A percentile compares a stretch with the other conserved stretches of the same genome.
Evolutionary conservation across 2,113 vertebrate species (phyloP).

Genomic region (Oreamnos americanus): DNA sequence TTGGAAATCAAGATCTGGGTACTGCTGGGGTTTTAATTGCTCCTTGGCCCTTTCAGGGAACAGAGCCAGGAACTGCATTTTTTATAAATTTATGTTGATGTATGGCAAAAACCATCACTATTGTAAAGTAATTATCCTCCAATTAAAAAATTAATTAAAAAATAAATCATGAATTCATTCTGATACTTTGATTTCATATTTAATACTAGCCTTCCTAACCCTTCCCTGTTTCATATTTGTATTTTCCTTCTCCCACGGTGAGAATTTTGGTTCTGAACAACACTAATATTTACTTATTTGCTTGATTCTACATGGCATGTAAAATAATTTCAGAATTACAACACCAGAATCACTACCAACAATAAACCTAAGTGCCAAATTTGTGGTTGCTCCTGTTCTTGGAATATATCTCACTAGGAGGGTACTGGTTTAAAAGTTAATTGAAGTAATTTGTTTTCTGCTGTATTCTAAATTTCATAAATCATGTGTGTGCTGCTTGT

Average conservation of each 20-base stretch:
- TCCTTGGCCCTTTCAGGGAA: not conserved
- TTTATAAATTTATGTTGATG: not conserved
- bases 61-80: not conserved
- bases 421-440: not conserved
- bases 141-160: not conserved
- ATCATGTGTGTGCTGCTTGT: not conserved
- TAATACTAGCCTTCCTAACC: not conserved
- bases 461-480: not conserved
- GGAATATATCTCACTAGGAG: not conserved
- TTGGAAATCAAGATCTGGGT: not conserved
- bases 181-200: not conserved
- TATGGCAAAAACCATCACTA: not conserved
- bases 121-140: not conserved
- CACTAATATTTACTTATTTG: not conserved
- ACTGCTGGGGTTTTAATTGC: not conserved
- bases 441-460: not conserved
- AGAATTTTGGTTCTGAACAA: not conserved
- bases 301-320: not conserved
- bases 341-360: not conserved
- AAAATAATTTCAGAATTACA: not conserved
- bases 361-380: not conserved
- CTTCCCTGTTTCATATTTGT: not conserved
- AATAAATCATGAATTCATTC: not conserved
- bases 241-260: not conserved
- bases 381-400: not conserved